Percentiles rank a stretch among this genome's conserved stretches.
phyloP scores from a whole-genome alignment of 92 coral and sea anemone genomes.

The Montipora capitata region DNA sequence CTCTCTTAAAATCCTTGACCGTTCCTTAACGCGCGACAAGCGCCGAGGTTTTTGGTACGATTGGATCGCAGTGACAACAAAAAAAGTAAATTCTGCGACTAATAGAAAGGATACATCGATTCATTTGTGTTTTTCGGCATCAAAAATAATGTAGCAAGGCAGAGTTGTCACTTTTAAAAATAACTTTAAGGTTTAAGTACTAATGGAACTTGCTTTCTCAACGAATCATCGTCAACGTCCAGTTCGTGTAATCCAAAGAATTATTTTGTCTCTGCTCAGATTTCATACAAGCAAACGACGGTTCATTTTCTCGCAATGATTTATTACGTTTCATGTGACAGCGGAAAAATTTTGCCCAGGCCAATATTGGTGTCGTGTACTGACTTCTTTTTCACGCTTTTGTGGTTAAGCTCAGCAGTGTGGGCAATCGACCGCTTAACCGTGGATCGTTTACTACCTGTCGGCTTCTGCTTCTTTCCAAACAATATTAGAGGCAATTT shows the following conservation, averaged over 20 bases:
- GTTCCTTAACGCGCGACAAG: neutral
- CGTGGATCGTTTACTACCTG: neutral
- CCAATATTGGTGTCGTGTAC: conserved; percentile 31
- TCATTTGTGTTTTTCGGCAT: neutral
- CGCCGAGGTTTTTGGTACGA: neutral
- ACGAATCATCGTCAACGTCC: too few relatives aligned
- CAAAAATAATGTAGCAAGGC: conserved; percentile 7
- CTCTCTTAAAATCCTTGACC: neutral
- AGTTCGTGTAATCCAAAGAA: too few relatives aligned
- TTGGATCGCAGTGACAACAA: neutral
- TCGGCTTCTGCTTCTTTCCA: neutral
- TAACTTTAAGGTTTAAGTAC: neutral
- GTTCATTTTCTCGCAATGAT: conserved; percentile 10
- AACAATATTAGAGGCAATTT: neutral
- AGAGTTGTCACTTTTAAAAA: neutral
- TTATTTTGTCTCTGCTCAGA: neutral
- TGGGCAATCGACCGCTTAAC: conserved; percentile 8
- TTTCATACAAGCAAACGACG: neutral
- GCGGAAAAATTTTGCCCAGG: conserved; percentile 1
- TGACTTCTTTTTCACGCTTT: conserved; percentile 4
- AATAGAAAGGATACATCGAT: neutral
- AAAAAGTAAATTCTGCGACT: neutral
- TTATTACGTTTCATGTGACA: conserved; percentile 41
- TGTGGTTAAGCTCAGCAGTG: conserved; percentile 35
- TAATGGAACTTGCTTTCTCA: too few relatives aligned